phyloP scores from a whole-genome alignment of 2,113 vertebrate genomes.

The Epinephelus fuscoguttatus region DNA sequence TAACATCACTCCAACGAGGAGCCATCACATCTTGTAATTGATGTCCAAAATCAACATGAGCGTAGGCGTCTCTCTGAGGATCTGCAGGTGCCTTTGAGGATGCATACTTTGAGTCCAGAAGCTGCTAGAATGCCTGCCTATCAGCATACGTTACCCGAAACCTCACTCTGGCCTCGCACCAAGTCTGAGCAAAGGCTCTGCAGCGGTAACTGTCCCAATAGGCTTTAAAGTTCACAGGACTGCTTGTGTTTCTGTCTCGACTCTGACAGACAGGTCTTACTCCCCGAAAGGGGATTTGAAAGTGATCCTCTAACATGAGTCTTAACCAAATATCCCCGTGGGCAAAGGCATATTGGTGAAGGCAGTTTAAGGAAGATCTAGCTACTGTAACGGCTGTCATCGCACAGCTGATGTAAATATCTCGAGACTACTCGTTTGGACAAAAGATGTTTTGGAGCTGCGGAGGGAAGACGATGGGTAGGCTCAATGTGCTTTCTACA shows the following conservation, averaged over 20 bases:
- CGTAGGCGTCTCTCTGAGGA: constrained; percentile 25
- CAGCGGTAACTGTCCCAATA: constrained; percentile 48
- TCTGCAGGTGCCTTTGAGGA: constrained; percentile 54
- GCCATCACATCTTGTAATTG: constrained; percentile 7
- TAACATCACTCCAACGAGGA: constrained; percentile 9
- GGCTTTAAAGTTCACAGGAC: constrained; percentile 66
- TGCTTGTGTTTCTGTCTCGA: constrained; percentile 55
- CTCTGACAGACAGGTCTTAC: constrained; percentile 70
- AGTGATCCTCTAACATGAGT: constrained; percentile 74
- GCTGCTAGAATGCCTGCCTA: constrained; percentile 47
- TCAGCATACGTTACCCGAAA: constrained; percentile 43
- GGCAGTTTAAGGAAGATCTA: constrained; percentile 70
- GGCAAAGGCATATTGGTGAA: constrained; percentile 55
- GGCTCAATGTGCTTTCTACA: constrained; percentile 27
- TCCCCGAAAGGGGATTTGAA: constrained; percentile 75
- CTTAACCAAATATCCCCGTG: constrained; percentile 74
- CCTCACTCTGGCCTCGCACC: constrained; percentile 50
- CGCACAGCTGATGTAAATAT: constrained; percentile 56
- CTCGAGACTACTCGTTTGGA: constrained; percentile 43
- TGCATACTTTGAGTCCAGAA: constrained; percentile 52
- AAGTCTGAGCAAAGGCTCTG: constrained; percentile 61
- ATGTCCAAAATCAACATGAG: not conserved
- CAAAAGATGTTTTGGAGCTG: constrained; percentile 57
- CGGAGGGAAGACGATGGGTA: constrained; percentile 6
- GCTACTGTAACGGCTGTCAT: constrained; percentile 68